Evolutionary conservation across 2,888 invertebrate species (phyloP), one percentile per base, ranked within the genome.

Genomic region (Cosmopolites sordidus): DNA sequence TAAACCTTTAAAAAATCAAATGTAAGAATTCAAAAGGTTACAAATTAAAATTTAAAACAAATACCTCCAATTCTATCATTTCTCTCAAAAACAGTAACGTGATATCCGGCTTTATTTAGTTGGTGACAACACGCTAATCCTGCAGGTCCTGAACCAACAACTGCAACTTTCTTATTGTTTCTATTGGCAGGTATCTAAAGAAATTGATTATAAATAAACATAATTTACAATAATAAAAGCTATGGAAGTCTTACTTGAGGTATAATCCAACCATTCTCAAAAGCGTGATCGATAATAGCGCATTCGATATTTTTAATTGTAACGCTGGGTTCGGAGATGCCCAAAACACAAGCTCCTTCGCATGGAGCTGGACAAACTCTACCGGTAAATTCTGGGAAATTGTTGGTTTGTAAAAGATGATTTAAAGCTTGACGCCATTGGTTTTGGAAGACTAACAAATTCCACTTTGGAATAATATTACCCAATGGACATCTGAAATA

Each of bases 301-400:
- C 97, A 97, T 78, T 99, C 99, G 65, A 99, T 98, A 73, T 96
- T 96, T 77, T 99, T 99, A 73, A 99, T 99, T 57, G 98, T 98
- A 16, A 99, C 99, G 9, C 98, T 83, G 2, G 96, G 95, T 66
- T 94, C 92, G 15, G 92, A 94, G 70, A 99, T 99, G 51, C 85
- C 73, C 29, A 66, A 48, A 52, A 97, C 97, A 74, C 99, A 99
- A 2, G 98, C 94, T 43, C 94, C 98, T 76, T 99, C 99, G 74
- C 99, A 99, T 6, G 99, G 98, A 8, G 99, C 99, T 1, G 97
- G 92, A 62, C 92, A 92, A 14, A 92, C 92, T 64, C 99, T 59
- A 16, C 74, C 74, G 8, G 73, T 75, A 59, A 75, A 74, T 56
- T 75, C 87, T n/a, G 99, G 98, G 78, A 99, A 99, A 74, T 99